These are phyloP conservation scores for Danio choprae DNA, from an alignment of 2,797 vertebrate genomes.

Conservation along the genomic window DNA sequence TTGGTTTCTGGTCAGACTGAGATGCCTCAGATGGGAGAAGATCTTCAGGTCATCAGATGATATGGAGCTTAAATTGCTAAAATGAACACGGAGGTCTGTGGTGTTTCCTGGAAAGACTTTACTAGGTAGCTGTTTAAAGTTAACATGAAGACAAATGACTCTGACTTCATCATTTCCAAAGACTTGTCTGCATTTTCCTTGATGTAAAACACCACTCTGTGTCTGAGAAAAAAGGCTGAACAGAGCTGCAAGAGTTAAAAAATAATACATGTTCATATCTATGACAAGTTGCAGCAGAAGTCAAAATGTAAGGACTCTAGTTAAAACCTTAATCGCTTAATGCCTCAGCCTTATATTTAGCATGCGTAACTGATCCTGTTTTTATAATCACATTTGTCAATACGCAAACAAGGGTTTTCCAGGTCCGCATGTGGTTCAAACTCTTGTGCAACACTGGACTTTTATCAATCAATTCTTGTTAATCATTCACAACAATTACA, in stretches of 20 bases:
- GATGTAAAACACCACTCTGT: conserved; percentile 62
- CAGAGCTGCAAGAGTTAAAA: conserved; percentile 41
- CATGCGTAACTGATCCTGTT: neutral
- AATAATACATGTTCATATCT: neutral
- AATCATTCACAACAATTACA: conserved; percentile 9
- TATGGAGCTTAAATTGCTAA: conserved; percentile 74
- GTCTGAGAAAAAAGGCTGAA: conserved; percentile 49
- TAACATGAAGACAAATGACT: conserved; percentile 70
- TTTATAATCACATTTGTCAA: conserved; percentile 8
- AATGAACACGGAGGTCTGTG: conserved; percentile 72
- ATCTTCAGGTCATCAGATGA: conserved; percentile 64
- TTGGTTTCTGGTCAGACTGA: conserved; percentile 69
- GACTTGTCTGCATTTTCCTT: conserved; percentile 69
- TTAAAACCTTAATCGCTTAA: neutral
- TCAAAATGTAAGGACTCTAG: neutral
- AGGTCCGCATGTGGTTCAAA: neutral
- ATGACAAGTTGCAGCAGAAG: neutral
- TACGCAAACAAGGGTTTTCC: conserved; percentile 17
- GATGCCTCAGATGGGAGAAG: conserved; percentile 31
- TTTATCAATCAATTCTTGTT: conserved; percentile 14
- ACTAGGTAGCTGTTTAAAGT: conserved; percentile 68
- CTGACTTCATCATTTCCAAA: conserved; percentile 58
- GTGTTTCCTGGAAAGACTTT: conserved; percentile 67
- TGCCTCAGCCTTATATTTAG: too few relatives aligned
- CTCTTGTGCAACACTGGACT: conserved; percentile 9